Base-by-base conservation (phyloP, 2,888 invertebrate species). In the Cylloceria caligata region DNA sequence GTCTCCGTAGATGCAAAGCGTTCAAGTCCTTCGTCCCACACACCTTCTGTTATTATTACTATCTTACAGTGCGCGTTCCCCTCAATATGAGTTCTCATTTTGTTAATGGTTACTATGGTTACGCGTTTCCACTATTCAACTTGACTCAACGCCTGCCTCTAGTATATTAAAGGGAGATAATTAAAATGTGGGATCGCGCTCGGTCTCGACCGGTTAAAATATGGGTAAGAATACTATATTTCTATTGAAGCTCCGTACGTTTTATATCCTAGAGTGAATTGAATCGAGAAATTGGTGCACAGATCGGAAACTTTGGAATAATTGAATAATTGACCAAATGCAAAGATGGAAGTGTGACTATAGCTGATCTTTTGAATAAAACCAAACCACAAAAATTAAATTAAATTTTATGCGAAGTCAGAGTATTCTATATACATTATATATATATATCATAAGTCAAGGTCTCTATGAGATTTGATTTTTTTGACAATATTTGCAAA, bases 271-370 rank as follows among this genome's bases (percentile, higher is more conserved):
- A 11, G 47, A 16, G 47, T 7, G 11, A 16, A 47, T 42, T 42
- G 4, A 47, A 16, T 47, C 21, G 24, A 24, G 3, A 52, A 24
- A 52, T 24, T 16, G 34, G 21, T 5, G 34, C 34, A 34, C 34
- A 34, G 19, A 57, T 57, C n/a, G 13, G 16, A 3, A 4, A 0
- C 0, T 34, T 60, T 0, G 16, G 47, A 72, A 47, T 67, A 24
- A 72, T 57, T 19, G 39, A 13, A 71, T 65, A 34, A 71, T n/a
- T 42, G 11, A 13, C 72, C 13, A 5, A 5, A 1, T 55, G 60
- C 7, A 60, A 34, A 6, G 6, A 34, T 34, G 2, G 19, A 60
- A 19, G 49, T 24, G 2, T 11, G 2, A 11, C 49, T 11, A 49
- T 21, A 49, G 3, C 21, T 7, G 11, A 21, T 19, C 19, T 47